A percentile compares a stretch with the other conserved stretches of the same genome.
Evolutionary conservation across 2,888 invertebrate species (phyloP).

Genomic region (Epirrhoe tristata): DNA sequence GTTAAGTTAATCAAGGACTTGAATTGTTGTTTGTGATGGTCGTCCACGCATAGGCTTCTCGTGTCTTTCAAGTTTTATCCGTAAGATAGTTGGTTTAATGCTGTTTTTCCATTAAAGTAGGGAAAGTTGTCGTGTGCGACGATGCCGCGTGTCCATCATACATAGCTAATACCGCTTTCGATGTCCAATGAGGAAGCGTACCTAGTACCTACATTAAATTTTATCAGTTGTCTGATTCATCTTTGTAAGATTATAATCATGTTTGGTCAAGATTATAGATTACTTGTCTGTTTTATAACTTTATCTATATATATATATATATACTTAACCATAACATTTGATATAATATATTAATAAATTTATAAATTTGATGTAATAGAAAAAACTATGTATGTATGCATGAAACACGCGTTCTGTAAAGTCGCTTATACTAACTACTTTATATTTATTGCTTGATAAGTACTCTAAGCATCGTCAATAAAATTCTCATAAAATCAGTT

Average conservation of each 20-base stretch:
- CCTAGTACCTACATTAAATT: conserved; percentile 50
- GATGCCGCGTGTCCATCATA: conserved; percentile 72
- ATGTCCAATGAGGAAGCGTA: conserved; percentile 74
- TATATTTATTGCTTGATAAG: not conserved
- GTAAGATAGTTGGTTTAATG: conserved; percentile 69
- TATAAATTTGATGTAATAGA: too few species aligned
- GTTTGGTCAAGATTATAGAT: not conserved
- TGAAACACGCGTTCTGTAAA: not conserved
- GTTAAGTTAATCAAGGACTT: too few species aligned
- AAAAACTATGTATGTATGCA: too few species aligned
- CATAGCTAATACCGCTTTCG: conserved; percentile 79
- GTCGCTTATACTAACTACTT: not conserved
- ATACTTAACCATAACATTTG: too few species aligned
- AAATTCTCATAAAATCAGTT: not conserved
- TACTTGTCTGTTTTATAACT: not conserved
- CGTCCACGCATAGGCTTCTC: conserved; percentile 51
- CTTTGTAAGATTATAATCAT: conserved; percentile 2
- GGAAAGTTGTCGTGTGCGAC: conserved; percentile 77
- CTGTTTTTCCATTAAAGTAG: conserved; percentile 78
- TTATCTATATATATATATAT: too few species aligned
- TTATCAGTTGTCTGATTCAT: conserved; percentile 37
- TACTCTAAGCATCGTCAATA: not conserved
- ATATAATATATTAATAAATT: too few species aligned
- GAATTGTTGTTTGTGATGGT: too few species aligned
- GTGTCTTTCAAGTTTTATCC: conserved; percentile 68